Evolutionary conservation across 2,113 vertebrate genomes (phyloP).

Genomic region (Oxyruncus cristatus): DNA sequence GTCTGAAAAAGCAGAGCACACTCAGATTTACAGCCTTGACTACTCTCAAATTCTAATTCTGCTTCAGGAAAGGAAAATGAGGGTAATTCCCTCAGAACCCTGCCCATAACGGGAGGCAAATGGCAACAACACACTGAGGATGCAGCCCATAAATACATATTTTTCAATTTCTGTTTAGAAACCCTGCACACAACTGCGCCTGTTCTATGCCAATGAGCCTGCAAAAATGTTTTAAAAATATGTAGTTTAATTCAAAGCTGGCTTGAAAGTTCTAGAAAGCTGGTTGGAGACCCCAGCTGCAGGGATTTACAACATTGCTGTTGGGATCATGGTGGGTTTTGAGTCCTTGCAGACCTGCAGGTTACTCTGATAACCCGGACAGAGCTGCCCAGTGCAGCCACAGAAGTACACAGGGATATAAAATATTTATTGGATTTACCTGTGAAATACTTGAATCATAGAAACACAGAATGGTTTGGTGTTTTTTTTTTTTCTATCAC

Average conservation of each 20-base stretch:
- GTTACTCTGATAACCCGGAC: neutral
- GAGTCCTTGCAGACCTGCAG: neutral
- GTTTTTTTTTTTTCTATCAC: neutral
- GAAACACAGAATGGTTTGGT: neutral
- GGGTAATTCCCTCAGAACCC: neutral
- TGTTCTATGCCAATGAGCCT: neutral
- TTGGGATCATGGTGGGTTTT: neutral
- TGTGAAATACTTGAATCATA: neutral
- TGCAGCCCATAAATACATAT: neutral
- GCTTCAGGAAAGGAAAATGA: neutral
- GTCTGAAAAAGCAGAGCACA: neutral
- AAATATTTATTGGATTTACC: neutral
- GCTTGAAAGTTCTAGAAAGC: neutral
- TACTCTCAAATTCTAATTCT: neutral
- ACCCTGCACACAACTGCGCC: neutral
- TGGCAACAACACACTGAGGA: neutral
- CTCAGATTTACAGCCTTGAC: neutral
- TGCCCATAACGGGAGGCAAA: neutral
- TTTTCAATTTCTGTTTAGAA: neutral
- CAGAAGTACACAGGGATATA: neutral
- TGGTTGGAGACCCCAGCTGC: neutral
- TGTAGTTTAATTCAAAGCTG: neutral
- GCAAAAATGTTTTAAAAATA: neutral
- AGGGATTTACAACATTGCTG: neutral
- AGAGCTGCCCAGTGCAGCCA: neutral